Conservation (phyloP, 2,797 vertebrate genomes). For the Neosilurus hyrtlii region DNA sequence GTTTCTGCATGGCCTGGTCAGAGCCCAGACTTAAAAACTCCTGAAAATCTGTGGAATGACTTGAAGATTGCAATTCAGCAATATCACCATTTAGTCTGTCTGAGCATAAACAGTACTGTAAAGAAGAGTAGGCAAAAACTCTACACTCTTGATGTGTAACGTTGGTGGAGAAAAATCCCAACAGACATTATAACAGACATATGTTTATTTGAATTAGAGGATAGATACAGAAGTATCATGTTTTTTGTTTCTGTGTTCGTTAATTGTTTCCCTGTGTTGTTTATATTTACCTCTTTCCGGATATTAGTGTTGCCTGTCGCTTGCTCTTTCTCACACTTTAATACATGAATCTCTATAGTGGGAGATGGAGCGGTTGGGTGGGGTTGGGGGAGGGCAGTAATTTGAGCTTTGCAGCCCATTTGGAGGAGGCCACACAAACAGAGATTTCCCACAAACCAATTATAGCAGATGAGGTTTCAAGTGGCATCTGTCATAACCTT, state of each 20-base stretch:
- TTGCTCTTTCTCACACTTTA: conserved; percentile 19
- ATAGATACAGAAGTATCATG: neutral
- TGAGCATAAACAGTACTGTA: no score
- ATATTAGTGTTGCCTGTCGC: neutral
- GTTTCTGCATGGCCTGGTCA: no score
- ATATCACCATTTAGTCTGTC: no score
- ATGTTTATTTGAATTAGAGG: neutral
- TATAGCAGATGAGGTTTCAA: conserved; percentile 67
- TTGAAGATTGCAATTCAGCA: no score
- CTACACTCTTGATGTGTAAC: no score
- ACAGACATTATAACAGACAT: no score
- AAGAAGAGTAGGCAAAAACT: no score
- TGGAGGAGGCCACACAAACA: conserved; percentile 72
- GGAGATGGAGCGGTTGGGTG: conserved; percentile 41
- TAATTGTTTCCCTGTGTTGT: neutral
- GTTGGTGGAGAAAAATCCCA: no score
- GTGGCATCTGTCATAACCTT: conserved; percentile 65
- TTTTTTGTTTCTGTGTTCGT: neutral
- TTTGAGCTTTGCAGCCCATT: conserved; percentile 73
- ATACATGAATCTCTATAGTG: conserved; percentile 10
- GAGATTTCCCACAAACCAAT: conserved; percentile 76
- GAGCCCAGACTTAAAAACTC: no score
- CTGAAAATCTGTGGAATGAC: no score
- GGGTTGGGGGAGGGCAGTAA: conserved; percentile 69
- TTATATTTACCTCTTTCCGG: neutral